Evolutionary conservation across 2,797 vertebrate genomes (phyloP), one percentile per base, ranked within the genome.

Genomic region (Pachyuromys duprasi): DNA sequence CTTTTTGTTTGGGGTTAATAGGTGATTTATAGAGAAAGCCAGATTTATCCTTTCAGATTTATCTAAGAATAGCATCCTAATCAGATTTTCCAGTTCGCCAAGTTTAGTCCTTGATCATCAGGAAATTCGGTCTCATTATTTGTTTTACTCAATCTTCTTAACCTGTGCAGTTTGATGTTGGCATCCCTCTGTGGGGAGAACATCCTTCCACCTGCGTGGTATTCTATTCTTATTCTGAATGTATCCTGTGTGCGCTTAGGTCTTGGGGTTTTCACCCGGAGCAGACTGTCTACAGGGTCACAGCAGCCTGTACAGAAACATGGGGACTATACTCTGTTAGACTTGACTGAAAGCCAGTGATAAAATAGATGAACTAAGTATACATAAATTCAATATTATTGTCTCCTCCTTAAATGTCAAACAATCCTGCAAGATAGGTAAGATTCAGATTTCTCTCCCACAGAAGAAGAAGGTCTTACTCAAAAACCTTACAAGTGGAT

Each of bases 1-100:
- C 31, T 92, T 33, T 94, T 94, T 97, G 91, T 97, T 97, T 97
- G 96, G 96, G 97, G 97, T 96, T 96, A 97, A 97, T 95, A 97
- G 84, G 94, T 95, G 97, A 97, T 97, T 97, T 96, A 94, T 69
- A 90, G 87, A 95, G 94, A 96, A 93, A 94, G 81, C 96, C 91
- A 93, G 91, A 95, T 96, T 97, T 94, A 94, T 83, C 93, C 93
- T 97, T 95, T 92, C 90, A 96, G 96, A 94, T 94, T 96, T 97
- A 90, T 86, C 96, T 97, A 97, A 97, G 63, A 88, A 97, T 97
- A 97, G 95, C 78, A 92, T 80, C 84, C 93, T 97, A 97, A 97
- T 97, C 97, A 96, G 96, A 96, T 96, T 96, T 97, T 95, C 93
- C 20, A 97, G 84, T 69, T 90, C 13, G 8, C 22, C 67, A 89